Evolutionary conservation across 2,113 vertebrate species (phyloP).

Genomic region (Paratilapia polleni): DNA sequence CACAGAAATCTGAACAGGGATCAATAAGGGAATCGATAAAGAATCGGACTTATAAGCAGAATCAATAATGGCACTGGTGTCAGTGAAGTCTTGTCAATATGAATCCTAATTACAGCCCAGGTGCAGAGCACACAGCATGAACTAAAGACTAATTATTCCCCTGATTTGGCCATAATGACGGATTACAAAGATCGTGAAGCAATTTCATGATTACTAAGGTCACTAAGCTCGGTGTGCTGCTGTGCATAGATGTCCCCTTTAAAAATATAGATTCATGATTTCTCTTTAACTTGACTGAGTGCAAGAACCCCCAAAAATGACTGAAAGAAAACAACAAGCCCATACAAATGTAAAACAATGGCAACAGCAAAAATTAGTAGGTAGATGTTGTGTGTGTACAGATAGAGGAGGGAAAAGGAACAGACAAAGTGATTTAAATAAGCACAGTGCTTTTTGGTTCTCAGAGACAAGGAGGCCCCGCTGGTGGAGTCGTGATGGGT

Average conservation of each 20-base stretch:
- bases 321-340: too few relatives aligned
- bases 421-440: not conserved
- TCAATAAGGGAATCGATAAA: not conserved
- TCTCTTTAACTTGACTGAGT: not conserved
- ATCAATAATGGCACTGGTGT: not conserved
- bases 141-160: slow-evolving; percentile 9
- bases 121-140: not conserved
- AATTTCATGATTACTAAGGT: not conserved
- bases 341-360: too few relatives aligned
- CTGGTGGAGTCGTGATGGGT: not conserved
- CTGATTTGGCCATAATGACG: slow-evolving; percentile 3
- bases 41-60: not conserved
- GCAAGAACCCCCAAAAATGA: too few relatives aligned
- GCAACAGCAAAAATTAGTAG: not conserved
- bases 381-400: too few relatives aligned
- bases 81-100: not conserved
- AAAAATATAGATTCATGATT: slow-evolving; percentile 3
- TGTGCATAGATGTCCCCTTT: slow-evolving; percentile 4
- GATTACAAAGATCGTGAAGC: slow-evolving; percentile 3
- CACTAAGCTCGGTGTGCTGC: not conserved
- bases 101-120: not conserved
- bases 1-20: not conserved
- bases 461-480: not conserved
- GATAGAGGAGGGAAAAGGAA: not conserved
- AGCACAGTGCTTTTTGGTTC: not conserved